These are phyloP conservation scores for Pantala flavescens DNA, from an alignment of 1,140 invertebrate species.

Conservation along the genomic window DNA sequence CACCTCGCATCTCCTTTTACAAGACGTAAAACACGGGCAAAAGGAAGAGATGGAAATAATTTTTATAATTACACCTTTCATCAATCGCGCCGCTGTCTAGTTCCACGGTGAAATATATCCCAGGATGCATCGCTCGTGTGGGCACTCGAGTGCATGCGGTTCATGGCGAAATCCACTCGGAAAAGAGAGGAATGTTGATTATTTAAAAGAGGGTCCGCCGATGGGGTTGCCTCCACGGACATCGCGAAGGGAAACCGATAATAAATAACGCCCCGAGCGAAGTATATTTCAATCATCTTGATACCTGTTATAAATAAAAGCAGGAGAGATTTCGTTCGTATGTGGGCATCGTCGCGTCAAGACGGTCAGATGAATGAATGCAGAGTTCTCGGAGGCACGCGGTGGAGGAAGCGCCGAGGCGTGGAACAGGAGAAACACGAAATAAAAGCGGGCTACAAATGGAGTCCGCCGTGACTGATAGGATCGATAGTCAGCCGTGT, in stretches of 20 bases:
- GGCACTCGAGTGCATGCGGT: no score
- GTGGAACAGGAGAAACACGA: not conserved
- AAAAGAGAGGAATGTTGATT: constrained; percentile 3
- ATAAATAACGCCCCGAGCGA: not conserved
- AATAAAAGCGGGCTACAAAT: not conserved
- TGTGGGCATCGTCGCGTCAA: not conserved
- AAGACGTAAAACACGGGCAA: no score
- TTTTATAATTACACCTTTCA: no score
- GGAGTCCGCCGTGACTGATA: not conserved
- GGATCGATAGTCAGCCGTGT: not conserved
- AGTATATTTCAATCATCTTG: constrained; percentile 8
- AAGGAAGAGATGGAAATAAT: no score
- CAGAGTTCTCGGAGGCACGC: not conserved
- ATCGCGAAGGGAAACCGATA: not conserved
- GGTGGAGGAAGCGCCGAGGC: not conserved
- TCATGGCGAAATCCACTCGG: not conserved
- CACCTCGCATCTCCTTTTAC: no score
- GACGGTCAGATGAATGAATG: not conserved
- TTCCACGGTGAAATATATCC: no score
- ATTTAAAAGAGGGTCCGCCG: not conserved
- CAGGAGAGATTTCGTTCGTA: not conserved
- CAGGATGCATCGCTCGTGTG: no score
- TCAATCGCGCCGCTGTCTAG: no score
- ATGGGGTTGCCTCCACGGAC: not conserved
- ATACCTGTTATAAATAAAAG: constrained; percentile 5